These are phyloP conservation scores for Drosophila sordidula DNA, from an alignment of 2,888 invertebrate species.

Conservation along the genomic window DNA sequence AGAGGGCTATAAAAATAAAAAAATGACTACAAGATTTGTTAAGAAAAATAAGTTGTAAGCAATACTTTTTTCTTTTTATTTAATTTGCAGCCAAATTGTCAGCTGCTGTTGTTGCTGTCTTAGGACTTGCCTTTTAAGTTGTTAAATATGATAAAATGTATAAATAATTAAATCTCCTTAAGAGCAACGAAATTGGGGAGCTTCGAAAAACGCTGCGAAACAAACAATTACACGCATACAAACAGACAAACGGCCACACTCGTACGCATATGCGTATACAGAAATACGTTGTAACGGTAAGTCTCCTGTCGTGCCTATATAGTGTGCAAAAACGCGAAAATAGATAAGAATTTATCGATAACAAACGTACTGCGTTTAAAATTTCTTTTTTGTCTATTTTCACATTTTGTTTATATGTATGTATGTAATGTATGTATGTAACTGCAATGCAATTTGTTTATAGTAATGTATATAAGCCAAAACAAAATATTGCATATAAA, in stretches of 20 bases:
- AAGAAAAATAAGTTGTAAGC: slow-evolving; percentile 16
- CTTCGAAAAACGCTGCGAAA: slow-evolving; percentile 10
- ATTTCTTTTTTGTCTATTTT: slow-evolving; percentile 13
- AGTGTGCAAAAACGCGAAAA: slow-evolving; percentile 16
- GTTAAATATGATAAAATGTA: slow-evolving; percentile 21
- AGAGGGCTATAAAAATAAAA: neutral
- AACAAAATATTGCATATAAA: slow-evolving; percentile 1
- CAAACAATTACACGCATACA: slow-evolving; percentile 1
- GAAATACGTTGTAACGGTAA: slow-evolving; percentile 24
- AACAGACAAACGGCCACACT: slow-evolving; percentile 4
- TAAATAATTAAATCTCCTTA: slow-evolving; percentile 24
- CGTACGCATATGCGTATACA: neutral
- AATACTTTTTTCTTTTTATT: slow-evolving; percentile 34
- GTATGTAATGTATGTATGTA: slow-evolving; percentile 3
- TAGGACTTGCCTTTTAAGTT: slow-evolving; percentile 4
- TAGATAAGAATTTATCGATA: slow-evolving; percentile 17
- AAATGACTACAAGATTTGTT: neutral
- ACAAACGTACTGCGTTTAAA: slow-evolving; percentile 37
- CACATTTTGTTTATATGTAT: slow-evolving; percentile 13
- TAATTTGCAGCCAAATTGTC: slow-evolving; percentile 15
- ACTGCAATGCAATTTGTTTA: neutral
- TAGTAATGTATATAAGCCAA: neutral
- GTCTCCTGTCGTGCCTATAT: neutral
- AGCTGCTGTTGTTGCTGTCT: slow-evolving; percentile 17
- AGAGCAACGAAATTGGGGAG: slow-evolving; percentile 25